Evolutionary conservation across 2,797 vertebrate species (phyloP).

Genomic region (Lacerta viridis): DNA sequence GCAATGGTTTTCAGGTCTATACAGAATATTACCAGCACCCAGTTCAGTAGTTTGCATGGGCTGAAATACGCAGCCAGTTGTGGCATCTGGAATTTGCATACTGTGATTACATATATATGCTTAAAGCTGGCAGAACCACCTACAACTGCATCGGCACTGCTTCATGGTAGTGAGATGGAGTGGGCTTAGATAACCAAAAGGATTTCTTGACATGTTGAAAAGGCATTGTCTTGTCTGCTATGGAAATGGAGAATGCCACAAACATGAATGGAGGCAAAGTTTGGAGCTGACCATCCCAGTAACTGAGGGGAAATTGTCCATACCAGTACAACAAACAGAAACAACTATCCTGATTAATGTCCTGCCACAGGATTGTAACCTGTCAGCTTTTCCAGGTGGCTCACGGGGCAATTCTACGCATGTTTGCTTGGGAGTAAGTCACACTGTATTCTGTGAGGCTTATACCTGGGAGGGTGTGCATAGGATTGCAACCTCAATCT

Average conservation of each 20-base stretch:
- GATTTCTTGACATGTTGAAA: neutral
- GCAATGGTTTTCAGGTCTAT: neutral
- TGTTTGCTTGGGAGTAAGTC: neutral
- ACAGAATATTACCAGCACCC: neutral
- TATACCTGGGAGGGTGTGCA: neutral
- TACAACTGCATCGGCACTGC: neutral
- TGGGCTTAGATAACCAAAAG: neutral
- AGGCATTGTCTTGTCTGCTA: neutral
- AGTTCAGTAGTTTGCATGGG: neutral
- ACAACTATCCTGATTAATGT: neutral
- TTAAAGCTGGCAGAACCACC: neutral
- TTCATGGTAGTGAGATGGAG: neutral
- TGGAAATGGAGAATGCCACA: neutral
- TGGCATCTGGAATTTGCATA: neutral
- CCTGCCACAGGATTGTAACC: neutral
- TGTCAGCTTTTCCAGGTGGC: conserved; percentile 5
- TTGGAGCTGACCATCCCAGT: neutral
- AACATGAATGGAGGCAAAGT: neutral
- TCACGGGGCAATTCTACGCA: neutral
- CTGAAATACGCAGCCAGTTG: neutral
- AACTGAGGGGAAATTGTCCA: neutral
- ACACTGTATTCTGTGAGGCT: neutral
- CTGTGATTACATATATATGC: neutral
- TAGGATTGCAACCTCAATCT: neutral
- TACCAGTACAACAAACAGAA: neutral